phyloP scores from a whole-genome alignment of 53 echinoderm and acorn worm species.

The Pentamera pediparva region DNA sequence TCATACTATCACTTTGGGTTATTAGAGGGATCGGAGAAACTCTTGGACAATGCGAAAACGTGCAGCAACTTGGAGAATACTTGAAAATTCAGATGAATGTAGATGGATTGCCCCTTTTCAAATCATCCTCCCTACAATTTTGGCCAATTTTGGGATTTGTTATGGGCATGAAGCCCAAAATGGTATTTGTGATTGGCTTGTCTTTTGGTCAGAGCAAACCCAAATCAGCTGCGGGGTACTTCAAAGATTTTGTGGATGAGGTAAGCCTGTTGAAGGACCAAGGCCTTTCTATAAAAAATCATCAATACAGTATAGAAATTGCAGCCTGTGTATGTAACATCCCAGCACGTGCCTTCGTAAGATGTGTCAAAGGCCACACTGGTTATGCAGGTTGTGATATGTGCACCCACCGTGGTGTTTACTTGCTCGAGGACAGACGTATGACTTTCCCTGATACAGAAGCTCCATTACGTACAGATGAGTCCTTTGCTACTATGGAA shows the following conservation, averaged over 20 bases:
- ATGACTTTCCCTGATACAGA: constrained; percentile 1
- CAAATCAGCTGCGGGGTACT: not conserved
- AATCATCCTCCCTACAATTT: constrained; percentile 22
- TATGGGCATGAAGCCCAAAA: not conserved
- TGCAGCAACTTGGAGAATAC: not conserved
- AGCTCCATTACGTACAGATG: constrained; percentile 1
- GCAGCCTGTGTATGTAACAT: constrained; percentile 43
- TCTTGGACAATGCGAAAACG: not conserved
- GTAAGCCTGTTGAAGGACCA: not conserved
- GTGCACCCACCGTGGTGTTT: constrained; percentile 27
- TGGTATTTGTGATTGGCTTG: not conserved
- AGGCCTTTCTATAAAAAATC: constrained; percentile 1
- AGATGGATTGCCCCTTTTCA: constrained; percentile 55
- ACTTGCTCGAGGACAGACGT: not conserved
- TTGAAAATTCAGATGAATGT: constrained; percentile 33
- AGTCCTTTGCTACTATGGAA: not conserved
- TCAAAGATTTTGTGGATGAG: not conserved
- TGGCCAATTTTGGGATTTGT: constrained; percentile 53
- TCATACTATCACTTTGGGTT: constrained; percentile 54
- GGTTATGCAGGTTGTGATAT: constrained; percentile 47
- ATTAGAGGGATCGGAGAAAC: not conserved
- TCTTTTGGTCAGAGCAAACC: not conserved
- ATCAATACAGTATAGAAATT: constrained; percentile 12
- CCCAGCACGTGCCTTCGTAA: constrained; percentile 34
- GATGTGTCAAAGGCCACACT: constrained; percentile 35